Base-by-base conservation (phyloP, 2,888 invertebrate genomes). In the Xestia sexstrigata region DNA sequence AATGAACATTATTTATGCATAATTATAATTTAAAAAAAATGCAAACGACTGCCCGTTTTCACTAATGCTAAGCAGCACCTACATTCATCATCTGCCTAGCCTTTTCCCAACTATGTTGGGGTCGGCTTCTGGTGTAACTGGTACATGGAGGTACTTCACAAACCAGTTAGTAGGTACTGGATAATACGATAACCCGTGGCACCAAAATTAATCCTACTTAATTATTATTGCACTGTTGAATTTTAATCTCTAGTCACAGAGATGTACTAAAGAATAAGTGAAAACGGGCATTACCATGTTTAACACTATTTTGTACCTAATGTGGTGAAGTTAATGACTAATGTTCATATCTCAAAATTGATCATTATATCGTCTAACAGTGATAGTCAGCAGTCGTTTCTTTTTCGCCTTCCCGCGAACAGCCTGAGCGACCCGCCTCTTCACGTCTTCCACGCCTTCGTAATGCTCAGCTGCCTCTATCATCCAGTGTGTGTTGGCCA, bases 401-500 rank as follows among this genome's bases (percentile, higher is more conserved):
- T 96, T 97, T 86, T 95, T 96, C 4, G 95, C 91, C 84, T 95
- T 95, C 1, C 94, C 92, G 4, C 97, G 95, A 35, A 97, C 95
- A n/a, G 97, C 95, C 85, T 97, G 95, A 49, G 96, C 96, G 13
- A 97, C 97, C 85, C 97, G 97, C 67, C 96, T 95, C 88, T 96
- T 95, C 7, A 97, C 97, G 82, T 97, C 96, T 79, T 96, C 97
- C 3, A 96, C 90, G 0, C 97, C 97, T 81, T 95, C 94, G 76
- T 96, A 96, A 0, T 95, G 91, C n/a, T 95, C 96, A 0, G 94
- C 91, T 15, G 94, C 94, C 86, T 97, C 97, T 52, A 95, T 95
- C 81, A 97, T 85, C 97, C 97, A 97, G 83, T 95, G 95, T 0
- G 94, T 86, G 89, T 98, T 98, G 13, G 96, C 95, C 87, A 97